These are phyloP conservation scores for Calcarius ornatus DNA, from an alignment of 2,113 vertebrate genomes.

Conservation along the genomic window DNA sequence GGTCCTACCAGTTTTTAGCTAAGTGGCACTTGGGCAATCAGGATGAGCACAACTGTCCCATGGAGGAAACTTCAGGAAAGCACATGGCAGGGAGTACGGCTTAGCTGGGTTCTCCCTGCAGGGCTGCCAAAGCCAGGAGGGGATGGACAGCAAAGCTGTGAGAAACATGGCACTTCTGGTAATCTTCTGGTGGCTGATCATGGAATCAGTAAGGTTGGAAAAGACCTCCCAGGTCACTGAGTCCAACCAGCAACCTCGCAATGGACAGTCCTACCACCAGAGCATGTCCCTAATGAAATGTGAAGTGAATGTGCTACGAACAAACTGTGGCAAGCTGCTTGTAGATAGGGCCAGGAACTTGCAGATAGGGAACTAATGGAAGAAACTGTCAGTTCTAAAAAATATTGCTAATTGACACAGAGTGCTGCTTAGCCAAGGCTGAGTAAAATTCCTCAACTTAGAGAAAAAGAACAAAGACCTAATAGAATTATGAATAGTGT, in stretches of 20 bases:
- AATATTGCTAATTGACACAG: background rate
- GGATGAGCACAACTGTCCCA: fast-evolving
- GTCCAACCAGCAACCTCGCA: fast-evolving
- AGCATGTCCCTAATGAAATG: background rate
- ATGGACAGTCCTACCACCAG: background rate
- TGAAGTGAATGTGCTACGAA: background rate
- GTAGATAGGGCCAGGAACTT: background rate
- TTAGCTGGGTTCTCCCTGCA: background rate
- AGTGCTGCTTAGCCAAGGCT: background rate
- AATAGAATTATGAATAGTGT: background rate
- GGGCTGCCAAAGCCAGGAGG: background rate
- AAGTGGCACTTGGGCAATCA: background rate
- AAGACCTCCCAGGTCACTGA: fast-evolving
- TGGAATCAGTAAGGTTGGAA: background rate
- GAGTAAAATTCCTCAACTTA: background rate
- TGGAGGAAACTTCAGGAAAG: background rate
- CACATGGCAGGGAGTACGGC: background rate
- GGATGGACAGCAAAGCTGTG: background rate
- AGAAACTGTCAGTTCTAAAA: background rate
- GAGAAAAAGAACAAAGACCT: background rate
- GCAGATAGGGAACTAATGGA: background rate
- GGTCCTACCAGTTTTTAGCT: background rate
- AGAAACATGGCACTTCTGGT: background rate
- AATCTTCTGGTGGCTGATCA: background rate
- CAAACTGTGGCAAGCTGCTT: background rate